Evolutionary conservation across 2,888 invertebrate genomes (phyloP).

Genomic region (Halocaridina rubra): DNA sequence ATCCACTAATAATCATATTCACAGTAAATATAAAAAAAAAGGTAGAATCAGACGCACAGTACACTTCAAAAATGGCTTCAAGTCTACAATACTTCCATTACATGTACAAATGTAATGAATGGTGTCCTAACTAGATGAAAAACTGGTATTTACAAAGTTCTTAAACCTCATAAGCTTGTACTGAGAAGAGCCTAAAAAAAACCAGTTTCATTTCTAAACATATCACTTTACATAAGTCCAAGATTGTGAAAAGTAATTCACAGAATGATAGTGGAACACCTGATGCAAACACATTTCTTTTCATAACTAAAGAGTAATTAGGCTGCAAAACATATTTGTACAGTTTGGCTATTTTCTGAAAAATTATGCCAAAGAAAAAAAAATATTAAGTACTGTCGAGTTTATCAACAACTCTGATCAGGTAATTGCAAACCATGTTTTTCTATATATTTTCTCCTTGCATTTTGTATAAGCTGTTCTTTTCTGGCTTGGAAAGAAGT

Average conservation of each 20-base stretch:
- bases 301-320: neutral
- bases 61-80: too few relatives aligned
- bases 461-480: conserved; percentile 81
- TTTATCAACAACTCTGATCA: conserved; percentile 48
- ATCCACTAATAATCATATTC: too few relatives aligned
- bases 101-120: too few relatives aligned
- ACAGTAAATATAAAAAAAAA: too few relatives aligned
- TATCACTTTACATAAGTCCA: neutral
- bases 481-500: conserved; percentile 84
- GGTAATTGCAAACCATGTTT: conserved; percentile 55
- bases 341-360: neutral
- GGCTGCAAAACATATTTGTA: neutral
- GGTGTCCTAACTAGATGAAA: too few relatives aligned
- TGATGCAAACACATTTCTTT: neutral
- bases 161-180: neutral
- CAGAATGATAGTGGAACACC: neutral
- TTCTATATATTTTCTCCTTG: conserved; percentile 73
- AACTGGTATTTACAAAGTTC: neutral
- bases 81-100: too few relatives aligned
- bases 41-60: too few relatives aligned
- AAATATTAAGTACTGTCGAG: neutral
- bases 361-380: neutral
- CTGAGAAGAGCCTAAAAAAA: neutral
- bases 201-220: neutral
- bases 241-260: neutral